These are phyloP conservation scores for Silurus lanzhouensis DNA, from an alignment of 2,797 vertebrate species.

Conservation along the genomic window DNA sequence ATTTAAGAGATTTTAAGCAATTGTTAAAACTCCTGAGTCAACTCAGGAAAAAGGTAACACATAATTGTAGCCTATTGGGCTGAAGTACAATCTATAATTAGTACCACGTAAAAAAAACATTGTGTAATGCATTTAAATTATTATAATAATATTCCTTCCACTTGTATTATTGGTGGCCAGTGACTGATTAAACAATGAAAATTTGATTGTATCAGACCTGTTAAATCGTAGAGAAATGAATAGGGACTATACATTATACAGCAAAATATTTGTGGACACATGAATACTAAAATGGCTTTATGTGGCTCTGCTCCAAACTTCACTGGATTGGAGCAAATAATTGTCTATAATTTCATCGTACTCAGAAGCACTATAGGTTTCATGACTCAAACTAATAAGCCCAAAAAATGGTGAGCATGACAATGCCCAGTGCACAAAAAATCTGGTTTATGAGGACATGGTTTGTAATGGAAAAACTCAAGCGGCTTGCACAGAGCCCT, in stretches of 20 bases:
- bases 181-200: not conserved
- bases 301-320: not conserved
- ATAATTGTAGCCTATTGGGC: not conserved
- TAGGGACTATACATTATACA: not conserved
- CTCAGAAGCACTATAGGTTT: not conserved
- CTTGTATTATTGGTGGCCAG: not conserved
- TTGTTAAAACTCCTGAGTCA: not conserved
- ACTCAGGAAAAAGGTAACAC: not conserved
- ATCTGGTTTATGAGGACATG: not conserved
- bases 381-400: not conserved
- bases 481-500: not conserved
- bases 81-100: not conserved
- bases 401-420: not conserved
- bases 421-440: not conserved
- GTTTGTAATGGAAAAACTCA: not conserved
- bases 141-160: conserved; percentile 1
- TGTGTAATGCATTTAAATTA: not conserved
- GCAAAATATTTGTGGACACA: not conserved
- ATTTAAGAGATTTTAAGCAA: not conserved
- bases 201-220: not conserved
- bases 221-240: not conserved
- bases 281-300: not conserved
- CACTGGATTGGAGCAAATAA: not conserved
- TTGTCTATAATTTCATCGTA: not conserved
- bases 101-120: not conserved